A percentile compares a stretch with the other conserved stretches of the same genome.
These are phyloP conservation scores for Clamator glandarius DNA, from an alignment of 2,797 vertebrate species.

Conservation along the genomic window DNA sequence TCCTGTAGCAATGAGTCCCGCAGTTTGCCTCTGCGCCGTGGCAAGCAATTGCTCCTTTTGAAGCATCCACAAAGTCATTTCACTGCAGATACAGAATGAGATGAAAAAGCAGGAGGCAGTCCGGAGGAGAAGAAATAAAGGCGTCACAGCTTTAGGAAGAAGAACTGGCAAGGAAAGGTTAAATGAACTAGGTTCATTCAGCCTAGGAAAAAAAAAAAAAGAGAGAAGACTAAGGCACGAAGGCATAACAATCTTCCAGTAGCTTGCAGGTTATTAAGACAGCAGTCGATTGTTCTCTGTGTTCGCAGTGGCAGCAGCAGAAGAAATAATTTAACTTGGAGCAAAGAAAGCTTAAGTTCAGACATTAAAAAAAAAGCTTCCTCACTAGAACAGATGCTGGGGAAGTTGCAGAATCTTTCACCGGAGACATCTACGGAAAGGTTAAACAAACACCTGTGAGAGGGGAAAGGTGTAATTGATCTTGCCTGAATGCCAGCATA, in stretches of 20 bases:
- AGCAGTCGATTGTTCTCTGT: conserved; percentile 60
- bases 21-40: neutral
- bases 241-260: conserved; percentile 61
- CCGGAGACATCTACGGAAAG: neutral
- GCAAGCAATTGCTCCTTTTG: conserved; percentile 12
- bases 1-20: conserved; percentile 18
- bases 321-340: conserved; percentile 67
- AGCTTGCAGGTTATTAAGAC: conserved; percentile 68
- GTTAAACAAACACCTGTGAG: conserved; percentile 56
- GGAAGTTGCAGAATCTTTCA: conserved; percentile 32
- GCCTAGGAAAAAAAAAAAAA: neutral
- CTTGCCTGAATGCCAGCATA: neutral
- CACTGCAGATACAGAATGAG: conserved; percentile 5
- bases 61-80: conserved; percentile 26
- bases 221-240: conserved; percentile 11
- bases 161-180: conserved; percentile 48
- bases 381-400: neutral
- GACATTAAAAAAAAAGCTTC: neutral
- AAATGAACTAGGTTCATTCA: conserved; percentile 40
- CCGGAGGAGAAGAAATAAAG: conserved; percentile 39
- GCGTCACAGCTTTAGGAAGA: neutral
- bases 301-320: conserved; percentile 50
- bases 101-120: conserved; percentile 49
- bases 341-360: conserved; percentile 57
- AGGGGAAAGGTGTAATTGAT: conserved; percentile 48